Evolutionary conservation across 2,888 invertebrate genomes (phyloP), one percentile per base, ranked within the genome.

Genomic region (Conistra vaccinii): DNA sequence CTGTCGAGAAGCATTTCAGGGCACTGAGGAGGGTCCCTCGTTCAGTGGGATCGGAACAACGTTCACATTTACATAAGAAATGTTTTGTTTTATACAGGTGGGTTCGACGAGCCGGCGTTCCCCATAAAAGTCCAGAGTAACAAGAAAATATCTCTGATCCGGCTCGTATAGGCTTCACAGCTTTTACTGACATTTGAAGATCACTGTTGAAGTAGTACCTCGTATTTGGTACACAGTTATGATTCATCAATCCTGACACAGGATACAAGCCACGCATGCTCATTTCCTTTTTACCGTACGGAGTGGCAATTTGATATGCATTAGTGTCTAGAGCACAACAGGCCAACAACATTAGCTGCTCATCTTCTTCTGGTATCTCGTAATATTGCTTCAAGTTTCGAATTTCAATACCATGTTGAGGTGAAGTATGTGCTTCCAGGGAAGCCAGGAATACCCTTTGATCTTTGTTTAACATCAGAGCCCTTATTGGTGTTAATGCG

Each of bases 41-140:
- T 94, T 98, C 98, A 58, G 97, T 97, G 0, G 97, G 97, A 91
- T 98, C 98, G 2, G 95, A 92, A 90, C 98, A 98, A 70, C 98
- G 95, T 5, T 93, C 91, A 89, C 98, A 98, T 73, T 91, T 93
- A 90, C 98, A 98, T 66, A 95, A 91, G 89, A 98, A 98, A 91
- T 97, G 97, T 93, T 98, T 98, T 0, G 98, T 98, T 85, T 95
- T 95, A 81, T 93, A 94, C 32, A 98, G 93, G 89, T 98, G 97
- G 53, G 96, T 95, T 23, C 97, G 94, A 72, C 98, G 95, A 23
- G 97, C 96, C 6, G 97, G 94, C 0, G 98, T 98, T 55, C 97
- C 97, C 98, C 98, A 98, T 62, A 98, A 92, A 39, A 97, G 87
- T 75, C 97, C 97, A 1, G 97, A 96, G 88, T 98, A 98, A 62